Conservation (phyloP, 1,140 invertebrate genomes). For the Micrasema minimum region DNA sequence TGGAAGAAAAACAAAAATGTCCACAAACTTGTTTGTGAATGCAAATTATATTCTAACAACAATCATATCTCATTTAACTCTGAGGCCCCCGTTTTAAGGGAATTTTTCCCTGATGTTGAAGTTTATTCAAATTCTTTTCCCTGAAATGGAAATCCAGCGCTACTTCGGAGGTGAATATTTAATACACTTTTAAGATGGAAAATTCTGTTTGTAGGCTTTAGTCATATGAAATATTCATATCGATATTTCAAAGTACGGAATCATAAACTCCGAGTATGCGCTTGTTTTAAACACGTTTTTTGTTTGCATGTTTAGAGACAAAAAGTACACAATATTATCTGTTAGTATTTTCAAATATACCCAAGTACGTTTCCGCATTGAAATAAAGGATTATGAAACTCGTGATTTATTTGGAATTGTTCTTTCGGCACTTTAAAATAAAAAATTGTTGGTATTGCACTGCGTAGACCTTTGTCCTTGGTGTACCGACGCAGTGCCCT, state of each 20-base stretch:
- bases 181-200: conserved; percentile 27
- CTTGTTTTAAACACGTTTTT: conserved; percentile 8
- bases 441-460: too few relatives aligned
- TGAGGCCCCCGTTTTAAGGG: background rate
- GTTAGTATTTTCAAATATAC: too few relatives aligned
- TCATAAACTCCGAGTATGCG: background rate
- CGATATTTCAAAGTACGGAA: conserved; percentile 19
- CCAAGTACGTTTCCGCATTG: too few relatives aligned
- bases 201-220: conserved; percentile 32
- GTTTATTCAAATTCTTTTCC: conserved; percentile 44
- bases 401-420: too few relatives aligned
- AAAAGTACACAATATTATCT: too few relatives aligned
- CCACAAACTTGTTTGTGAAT: conserved; percentile 47
- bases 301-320: too few relatives aligned
- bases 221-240: conserved; percentile 27
- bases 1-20: conserved; percentile 35
- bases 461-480: too few relatives aligned
- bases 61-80: conserved; percentile 51
- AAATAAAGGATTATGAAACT: too few relatives aligned
- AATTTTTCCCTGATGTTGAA: conserved; percentile 36
- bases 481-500: too few relatives aligned
- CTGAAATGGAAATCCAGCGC: conserved; percentile 24
- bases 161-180: conserved; percentile 40
- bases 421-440: too few relatives aligned
- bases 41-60: conserved; percentile 51